Evolutionary conservation across 2,113 vertebrate species (phyloP).

Genomic region (Grammomys dolichurus): DNA sequence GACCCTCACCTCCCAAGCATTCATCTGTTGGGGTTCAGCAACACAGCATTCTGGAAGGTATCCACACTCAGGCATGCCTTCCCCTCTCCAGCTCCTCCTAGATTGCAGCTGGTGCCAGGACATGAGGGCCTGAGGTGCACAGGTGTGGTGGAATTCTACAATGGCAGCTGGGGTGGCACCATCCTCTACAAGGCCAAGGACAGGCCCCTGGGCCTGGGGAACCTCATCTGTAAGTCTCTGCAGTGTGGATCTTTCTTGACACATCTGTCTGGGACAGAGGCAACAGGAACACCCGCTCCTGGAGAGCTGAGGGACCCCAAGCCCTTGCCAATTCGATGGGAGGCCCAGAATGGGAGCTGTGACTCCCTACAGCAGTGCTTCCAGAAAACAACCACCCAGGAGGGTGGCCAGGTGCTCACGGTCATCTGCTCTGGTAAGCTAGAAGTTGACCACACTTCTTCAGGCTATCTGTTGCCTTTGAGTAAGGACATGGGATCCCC

Average conservation of each 20-base stretch:
- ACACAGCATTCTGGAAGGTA: neutral
- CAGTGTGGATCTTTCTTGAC: constrained; percentile 76
- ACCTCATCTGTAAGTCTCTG: constrained; percentile 65
- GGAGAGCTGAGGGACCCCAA: accelerated
- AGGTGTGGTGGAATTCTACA: constrained; percentile 78
- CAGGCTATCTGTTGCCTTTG: neutral
- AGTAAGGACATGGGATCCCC: neutral
- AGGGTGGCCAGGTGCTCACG: accelerated
- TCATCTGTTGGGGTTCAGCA: neutral
- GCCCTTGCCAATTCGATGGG: constrained; percentile 74
- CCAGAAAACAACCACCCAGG: neutral
- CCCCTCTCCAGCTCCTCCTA: constrained; percentile 60
- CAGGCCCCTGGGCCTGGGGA: neutral
- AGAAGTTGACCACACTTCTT: neutral
- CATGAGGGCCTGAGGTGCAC: constrained; percentile 62
- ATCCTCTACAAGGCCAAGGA: neutral
- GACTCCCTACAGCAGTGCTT: constrained; percentile 54
- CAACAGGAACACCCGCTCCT: accelerated
- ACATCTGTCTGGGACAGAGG: neutral
- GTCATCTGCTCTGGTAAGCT: constrained; percentile 85
- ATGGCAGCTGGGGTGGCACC: constrained; percentile 60
- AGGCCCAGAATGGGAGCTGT: accelerated
- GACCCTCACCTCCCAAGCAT: too few species aligned
- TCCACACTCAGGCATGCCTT: neutral
- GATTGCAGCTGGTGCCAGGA: constrained; percentile 73